Evolutionary conservation across 2,888 invertebrate genomes (phyloP), one percentile per base, ranked within the genome.

Genomic region (Cryptus armator): DNA sequence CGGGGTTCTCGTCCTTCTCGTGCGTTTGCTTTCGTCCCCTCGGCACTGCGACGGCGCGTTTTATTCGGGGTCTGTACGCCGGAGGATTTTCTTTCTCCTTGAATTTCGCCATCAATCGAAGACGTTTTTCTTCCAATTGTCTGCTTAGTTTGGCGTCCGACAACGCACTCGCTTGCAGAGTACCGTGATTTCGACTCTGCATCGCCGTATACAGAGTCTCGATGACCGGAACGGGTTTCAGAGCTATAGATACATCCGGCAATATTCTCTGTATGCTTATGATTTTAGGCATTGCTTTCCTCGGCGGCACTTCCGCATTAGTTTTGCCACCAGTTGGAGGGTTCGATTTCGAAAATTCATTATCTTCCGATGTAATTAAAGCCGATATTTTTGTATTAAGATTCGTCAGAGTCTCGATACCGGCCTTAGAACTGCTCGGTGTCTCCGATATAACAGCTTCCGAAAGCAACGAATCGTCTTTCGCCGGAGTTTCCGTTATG

Each of bases 361-460:
- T 29, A n/a, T 48, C 64, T 37, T 86, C 86, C 14, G 89, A 86
- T 12, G 84, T 81, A 1, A 91, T 91, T 9, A 92, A 84, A 0
- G 91, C 92, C 0, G 92, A 90, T 48, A 93, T 92, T 75, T 93
- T 93, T 0, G 91, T 90, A 1, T 89, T 88, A 0, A 93, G 81
- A 86, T 92, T 93, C 0, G 92, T 91, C 3, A 90, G 12, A n/a
- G 81, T 91, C 9, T 93, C 92, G 2, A 92, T 79, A 5, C 92
- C 92, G 0, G 82, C 43, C 83, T 93, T 92, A 0, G 93, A 91
- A 71, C 92, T 91, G 48, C 89, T 92, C 0, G 93, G 93, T 1
- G 93, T 93, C 64, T 93, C 93, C 0, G 92, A 92, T 79, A 93
- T 93, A 14, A 89, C 86, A 1, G 90, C 90, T 70, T 93, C 93